phyloP scores from a whole-genome alignment of 2,888 invertebrate species.

The Pedicia rivosa region DNA sequence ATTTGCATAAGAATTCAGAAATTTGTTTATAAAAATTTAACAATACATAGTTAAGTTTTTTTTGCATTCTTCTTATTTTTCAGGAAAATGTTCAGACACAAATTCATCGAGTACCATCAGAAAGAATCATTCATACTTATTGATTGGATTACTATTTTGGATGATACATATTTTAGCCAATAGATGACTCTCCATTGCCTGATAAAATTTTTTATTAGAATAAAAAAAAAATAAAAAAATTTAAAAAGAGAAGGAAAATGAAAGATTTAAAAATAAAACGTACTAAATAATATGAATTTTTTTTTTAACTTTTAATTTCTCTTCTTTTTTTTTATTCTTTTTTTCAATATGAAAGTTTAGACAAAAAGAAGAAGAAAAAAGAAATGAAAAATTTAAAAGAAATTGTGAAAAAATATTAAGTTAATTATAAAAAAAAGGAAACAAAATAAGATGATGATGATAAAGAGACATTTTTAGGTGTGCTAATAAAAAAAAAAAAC shows the following conservation, averaged over 20 bases:
- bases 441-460: no score
- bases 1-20: no score
- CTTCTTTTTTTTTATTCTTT: no score
- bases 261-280: neutral
- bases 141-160: constrained; percentile 7
- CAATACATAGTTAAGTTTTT: neutral
- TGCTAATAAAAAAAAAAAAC: no score
- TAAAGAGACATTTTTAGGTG: no score
- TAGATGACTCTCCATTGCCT: constrained; percentile 10
- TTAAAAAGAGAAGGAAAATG: constrained; percentile 3
- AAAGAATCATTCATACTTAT: constrained; percentile 10
- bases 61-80: constrained; percentile 4
- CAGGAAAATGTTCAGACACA: constrained; percentile 15
- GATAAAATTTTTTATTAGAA: neutral
- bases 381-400: no score
- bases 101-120: constrained; percentile 12
- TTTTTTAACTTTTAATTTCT: no score
- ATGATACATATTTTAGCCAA: constrained; percentile 9
- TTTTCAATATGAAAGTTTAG: no score
- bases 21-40: neutral
- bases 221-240: constrained; percentile 2
- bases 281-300: constrained; percentile 3
- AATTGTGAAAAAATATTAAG: no score
- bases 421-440: no score
- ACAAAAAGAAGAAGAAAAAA: no score